Evolutionary conservation across 1,140 invertebrate genomes (phyloP), one percentile per base, ranked within the genome.

Genomic region (Drosophila repleta): DNA sequence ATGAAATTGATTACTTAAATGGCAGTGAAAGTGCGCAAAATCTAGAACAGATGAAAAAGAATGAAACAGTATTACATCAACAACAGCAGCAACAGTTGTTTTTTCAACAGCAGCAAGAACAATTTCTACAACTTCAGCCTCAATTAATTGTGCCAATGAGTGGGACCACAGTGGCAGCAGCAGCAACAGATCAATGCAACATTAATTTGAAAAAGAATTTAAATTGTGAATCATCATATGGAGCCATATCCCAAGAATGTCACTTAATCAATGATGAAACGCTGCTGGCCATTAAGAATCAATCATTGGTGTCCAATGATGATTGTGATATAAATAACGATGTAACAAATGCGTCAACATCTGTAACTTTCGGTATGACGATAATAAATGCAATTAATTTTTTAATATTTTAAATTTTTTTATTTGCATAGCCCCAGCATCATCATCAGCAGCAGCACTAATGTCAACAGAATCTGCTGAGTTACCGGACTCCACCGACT

Each of bases 61-160:
- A 56, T 41, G 68, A 72, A 5, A 37, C 63, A 62, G 55, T 63
- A 56, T 67, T 76, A 65, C 61, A 70, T 4, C 13, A 64, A 18
- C 51, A 69, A 8, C 69, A 68, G 8, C 29, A 70, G 1, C 29
- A 29, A 7, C 24, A 24, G n/a, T n/a, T n/a, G n/a, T n/a, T n/a
- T n/a, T n/a, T n/a, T 4, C 24, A 24, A 24, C 10, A 74, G 18
- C 57, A 67, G 18, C 52, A 76, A 37, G 61, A 63, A 17, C 52
- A 66, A 26, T 67, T 60, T 7, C 29, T 72, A 13, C 49, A 67
- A 13, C 48, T 52, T 8, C 66, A 69, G 10, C 39, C 48, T 3
- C 52, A 65, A 32, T 8, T 46, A 17, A 35, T 20, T 13, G n/a
- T 57, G 7, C 39, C 55, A 5, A 20, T 60, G 24, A 13, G 5